Evolutionary conservation across 2,113 vertebrate genomes (phyloP).

Genomic region (Ictidomys tridecemlineatus): DNA sequence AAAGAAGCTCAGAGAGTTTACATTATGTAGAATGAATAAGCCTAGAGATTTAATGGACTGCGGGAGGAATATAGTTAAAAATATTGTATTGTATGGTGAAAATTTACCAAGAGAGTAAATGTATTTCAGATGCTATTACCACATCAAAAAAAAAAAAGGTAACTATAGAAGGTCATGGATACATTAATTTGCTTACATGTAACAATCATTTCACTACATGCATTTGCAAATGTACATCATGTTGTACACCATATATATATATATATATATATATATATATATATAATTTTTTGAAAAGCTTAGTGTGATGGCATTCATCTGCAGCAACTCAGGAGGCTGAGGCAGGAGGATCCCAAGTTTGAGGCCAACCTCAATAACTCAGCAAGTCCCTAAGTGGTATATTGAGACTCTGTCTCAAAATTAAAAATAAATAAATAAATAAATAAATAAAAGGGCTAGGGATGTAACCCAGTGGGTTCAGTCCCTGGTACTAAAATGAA

Average conservation of each 20-base stretch:
- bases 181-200: not conserved
- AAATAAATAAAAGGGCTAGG: too few species aligned
- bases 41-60: not conserved
- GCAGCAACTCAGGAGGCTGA: too few species aligned
- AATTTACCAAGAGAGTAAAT: not conserved
- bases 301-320: too few species aligned
- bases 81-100: not conserved
- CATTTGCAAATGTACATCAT: not conserved
- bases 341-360: too few species aligned
- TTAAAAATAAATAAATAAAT: too few species aligned
- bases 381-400: too few species aligned
- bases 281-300: not conserved
- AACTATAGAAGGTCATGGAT: not conserved
- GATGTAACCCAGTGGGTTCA: too few species aligned
- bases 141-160: too few species aligned
- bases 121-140: not conserved
- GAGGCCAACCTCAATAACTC: too few species aligned
- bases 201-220: not conserved
- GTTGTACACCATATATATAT: not conserved
- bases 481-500: not conserved
- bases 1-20: not conserved
- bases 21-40: not conserved
- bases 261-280: not conserved
- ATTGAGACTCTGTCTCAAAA: too few species aligned
- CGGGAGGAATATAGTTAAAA: not conserved